Evolutionary conservation across 1,140 invertebrate species (phyloP), one percentile per base, ranked within the genome.

Genomic region (Brachionus paranguensis): DNA sequence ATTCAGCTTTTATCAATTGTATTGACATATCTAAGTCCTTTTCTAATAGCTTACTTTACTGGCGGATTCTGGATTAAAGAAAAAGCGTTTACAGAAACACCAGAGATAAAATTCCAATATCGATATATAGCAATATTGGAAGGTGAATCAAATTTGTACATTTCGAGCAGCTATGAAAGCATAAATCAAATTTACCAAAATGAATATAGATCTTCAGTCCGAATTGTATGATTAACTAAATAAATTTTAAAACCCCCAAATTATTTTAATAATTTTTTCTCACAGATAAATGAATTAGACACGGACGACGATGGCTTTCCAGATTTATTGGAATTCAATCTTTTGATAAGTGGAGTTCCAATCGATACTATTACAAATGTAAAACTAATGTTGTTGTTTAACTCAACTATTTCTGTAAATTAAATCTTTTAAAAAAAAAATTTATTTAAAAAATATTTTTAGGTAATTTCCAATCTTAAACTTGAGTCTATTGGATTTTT

Each of bases 1-100:
- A 84, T 89, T 43, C 86, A 86, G 78, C n/a, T 89, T 37, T 24
- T 87, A 24, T 86, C 87, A 37, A 85, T 86, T n/a, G 84, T 87
- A 64, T 72, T 90, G 4, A 88, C 88, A 33, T 87, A 88, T 74
- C 87, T 90, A 20, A 86, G 86, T 20, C 89, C 89, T 5, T 85
- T 90, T 14, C 85, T 90, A 70, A 84, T 90, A 81, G 87, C 87
- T 4, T 89, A 88, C 47, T 83, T 55, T 55, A 72, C 81, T 17
- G 81, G 81, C n/a, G 81, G 60, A 17, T 83, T 83, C 33, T 83
- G 81, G 81, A 70, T 68, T 1, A 83, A 68, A 70, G 60, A 83
- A 72, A 53, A 65, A 33, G 12, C 33, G 7, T 70, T 68, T n/a
- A 83, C 50, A 24, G 81, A 83, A 72, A 41, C 50, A 11, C 60